Evolutionary conservation across 2,888 invertebrate genomes (phyloP).

Genomic region (Suillia variegata): DNA sequence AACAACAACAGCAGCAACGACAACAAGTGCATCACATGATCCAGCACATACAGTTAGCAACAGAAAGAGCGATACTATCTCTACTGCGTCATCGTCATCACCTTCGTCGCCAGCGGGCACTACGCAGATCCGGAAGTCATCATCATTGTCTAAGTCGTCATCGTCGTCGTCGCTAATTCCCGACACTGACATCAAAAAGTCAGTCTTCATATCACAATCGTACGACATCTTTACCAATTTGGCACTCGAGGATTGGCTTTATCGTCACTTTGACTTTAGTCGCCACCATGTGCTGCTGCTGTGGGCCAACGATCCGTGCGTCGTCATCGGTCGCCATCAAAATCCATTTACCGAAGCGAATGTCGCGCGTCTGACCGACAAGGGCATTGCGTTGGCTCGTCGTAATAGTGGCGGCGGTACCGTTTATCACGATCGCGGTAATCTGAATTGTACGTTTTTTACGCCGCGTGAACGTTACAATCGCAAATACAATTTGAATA

Average conservation of each 20-base stretch:
- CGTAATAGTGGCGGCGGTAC: slow-evolving; percentile 96
- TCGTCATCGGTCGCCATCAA: slow-evolving; percentile 95
- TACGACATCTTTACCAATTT: slow-evolving; percentile 90
- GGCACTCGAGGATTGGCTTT: slow-evolving; percentile 96
- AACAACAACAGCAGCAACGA: slow-evolving; percentile 30
- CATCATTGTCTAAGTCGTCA: not conserved
- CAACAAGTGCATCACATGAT: slow-evolving; percentile 46
- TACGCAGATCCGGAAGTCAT: slow-evolving; percentile 19
- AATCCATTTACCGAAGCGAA: slow-evolving; percentile 96
- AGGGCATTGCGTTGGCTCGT: slow-evolving; percentile 78
- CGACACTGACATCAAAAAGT: slow-evolving; percentile 72
- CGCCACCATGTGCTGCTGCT: slow-evolving; percentile 85
- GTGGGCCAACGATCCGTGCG: slow-evolving; percentile 92
- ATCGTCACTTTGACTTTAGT: slow-evolving; percentile 81
- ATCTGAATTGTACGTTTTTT: slow-evolving; percentile 92
- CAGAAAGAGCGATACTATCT: slow-evolving; percentile 45
- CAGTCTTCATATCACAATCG: slow-evolving; percentile 91
- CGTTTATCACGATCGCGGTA: slow-evolving; percentile 94
- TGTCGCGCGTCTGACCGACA: slow-evolving; percentile 68
- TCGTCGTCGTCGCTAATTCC: slow-evolving; percentile 33
- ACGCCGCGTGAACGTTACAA: slow-evolving; percentile 82
- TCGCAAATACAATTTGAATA: slow-evolving; percentile 83
- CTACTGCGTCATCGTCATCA: slow-evolving; percentile 15
- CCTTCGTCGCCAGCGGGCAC: too few species aligned
- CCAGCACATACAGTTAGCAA: slow-evolving; percentile 40